These are phyloP conservation scores for Drosophila buzzatii DNA, from an alignment of 2,888 invertebrate genomes.

Conservation along the genomic window DNA sequence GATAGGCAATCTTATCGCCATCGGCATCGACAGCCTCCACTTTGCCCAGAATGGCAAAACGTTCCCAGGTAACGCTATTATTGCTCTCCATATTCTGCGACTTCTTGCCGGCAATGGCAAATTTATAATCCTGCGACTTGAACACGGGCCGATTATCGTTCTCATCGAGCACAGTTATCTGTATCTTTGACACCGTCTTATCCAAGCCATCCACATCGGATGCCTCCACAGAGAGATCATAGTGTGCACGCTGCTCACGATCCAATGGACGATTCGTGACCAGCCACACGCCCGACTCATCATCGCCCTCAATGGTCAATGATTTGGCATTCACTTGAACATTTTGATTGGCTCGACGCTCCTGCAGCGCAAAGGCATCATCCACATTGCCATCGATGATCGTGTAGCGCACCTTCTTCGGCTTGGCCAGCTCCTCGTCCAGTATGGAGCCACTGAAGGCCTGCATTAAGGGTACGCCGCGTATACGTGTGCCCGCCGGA, in stretches of 20 bases:
- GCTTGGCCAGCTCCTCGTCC: constrained; percentile 65
- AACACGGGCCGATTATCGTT: constrained; percentile 97
- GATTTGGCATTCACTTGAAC: constrained; percentile 68
- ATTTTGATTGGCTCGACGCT: constrained; percentile 74
- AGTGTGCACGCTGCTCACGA: constrained; percentile 90
- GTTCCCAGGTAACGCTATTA: constrained; percentile 88
- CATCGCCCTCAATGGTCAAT: constrained; percentile 83
- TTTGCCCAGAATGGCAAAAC: constrained; percentile 93
- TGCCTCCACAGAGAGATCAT: constrained; percentile 92
- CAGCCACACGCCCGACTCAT: constrained; percentile 89
- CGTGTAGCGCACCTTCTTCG: constrained; percentile 90
- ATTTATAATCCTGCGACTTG: constrained; percentile 91
- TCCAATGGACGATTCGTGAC: constrained; percentile 92
- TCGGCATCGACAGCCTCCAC: constrained; percentile 95
- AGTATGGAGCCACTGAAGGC: constrained; percentile 88
- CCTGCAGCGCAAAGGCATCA: constrained; percentile 90
- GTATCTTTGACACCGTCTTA: constrained; percentile 92
- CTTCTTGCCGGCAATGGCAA: constrained; percentile 89
- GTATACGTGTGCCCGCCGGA: constrained; percentile 90
- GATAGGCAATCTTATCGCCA: constrained; percentile 96
- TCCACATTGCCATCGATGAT: constrained; percentile 92
- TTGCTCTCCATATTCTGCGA: constrained; percentile 87
- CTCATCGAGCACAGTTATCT: constrained; percentile 92
- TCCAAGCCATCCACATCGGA: constrained; percentile 92
- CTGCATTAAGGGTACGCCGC: constrained; percentile 90